phyloP scores from a whole-genome alignment of 2,113 vertebrate genomes.

The Trachemys scripta region DNA sequence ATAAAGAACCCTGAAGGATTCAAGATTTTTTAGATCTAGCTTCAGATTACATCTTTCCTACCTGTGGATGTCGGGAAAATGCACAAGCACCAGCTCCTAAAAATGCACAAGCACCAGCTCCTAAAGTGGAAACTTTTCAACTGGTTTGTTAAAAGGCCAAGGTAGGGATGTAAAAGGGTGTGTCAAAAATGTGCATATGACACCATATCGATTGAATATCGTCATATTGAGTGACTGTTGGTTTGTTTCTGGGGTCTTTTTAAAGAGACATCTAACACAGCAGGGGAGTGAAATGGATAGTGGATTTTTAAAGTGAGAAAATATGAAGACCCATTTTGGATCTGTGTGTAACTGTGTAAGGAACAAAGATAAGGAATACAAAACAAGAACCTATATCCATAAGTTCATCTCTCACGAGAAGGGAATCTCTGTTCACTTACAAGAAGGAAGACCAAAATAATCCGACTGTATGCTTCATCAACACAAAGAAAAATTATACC shows the following conservation, averaged over 20 bases:
- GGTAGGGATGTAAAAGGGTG: neutral
- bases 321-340: neutral
- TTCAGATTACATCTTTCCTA: neutral
- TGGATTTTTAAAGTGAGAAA: conserved; percentile 21
- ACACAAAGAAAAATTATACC: neutral
- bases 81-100: neutral
- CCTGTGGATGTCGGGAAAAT: neutral
- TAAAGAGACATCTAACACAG: conserved; percentile 6
- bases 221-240: neutral
- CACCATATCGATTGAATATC: neutral
- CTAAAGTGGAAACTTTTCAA: neutral
- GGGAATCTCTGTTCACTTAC: neutral
- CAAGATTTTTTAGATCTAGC: neutral
- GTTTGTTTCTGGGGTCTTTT: neutral
- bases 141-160: neutral
- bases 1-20: neutral
- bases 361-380: neutral
- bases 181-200: neutral
- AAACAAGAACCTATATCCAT: neutral
- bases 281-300: conserved; percentile 11
- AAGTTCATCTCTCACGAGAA: neutral
- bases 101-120: neutral
- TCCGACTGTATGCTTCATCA: neutral
- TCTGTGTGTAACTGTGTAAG: neutral
- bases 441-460: neutral